Evolutionary conservation across 2,888 invertebrate species (phyloP).

Genomic region (Polymixis lichenea): DNA sequence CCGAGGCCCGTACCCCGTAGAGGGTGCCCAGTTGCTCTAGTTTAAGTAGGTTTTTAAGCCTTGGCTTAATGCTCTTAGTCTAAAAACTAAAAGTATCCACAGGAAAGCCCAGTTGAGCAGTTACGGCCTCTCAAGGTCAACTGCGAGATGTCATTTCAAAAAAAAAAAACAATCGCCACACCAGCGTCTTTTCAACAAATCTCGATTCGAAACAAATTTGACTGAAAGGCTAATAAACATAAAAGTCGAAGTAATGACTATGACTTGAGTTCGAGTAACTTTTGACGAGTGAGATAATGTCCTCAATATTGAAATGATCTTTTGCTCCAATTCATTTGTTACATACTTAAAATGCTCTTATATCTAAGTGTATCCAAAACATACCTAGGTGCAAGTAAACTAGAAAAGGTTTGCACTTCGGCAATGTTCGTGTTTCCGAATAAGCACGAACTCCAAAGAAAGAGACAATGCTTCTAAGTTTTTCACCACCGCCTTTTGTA

Average conservation of each 20-base stretch:
- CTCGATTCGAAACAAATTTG: slow-evolving; percentile 15
- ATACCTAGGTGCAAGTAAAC: background rate
- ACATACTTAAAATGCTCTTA: background rate
- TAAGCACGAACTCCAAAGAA: no score
- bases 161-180: slow-evolving; percentile 1
- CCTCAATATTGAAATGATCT: slow-evolving; percentile 22
- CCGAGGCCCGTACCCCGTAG: no score
- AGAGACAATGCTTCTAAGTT: no score
- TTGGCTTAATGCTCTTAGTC: no score
- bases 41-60: no score
- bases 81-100: no score
- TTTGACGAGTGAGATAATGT: slow-evolving; percentile 31
- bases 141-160: no score
- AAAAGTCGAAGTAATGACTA: slow-evolving; percentile 46
- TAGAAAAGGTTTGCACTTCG: background rate
- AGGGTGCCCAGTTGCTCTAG: no score
- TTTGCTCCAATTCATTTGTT: background rate
- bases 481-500: no score
- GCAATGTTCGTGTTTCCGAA: background rate
- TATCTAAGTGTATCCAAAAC: background rate
- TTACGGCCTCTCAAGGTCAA: no score
- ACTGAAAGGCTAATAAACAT: slow-evolving; percentile 38
- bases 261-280: slow-evolving; percentile 38
- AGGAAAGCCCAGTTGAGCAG: no score
- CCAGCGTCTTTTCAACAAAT: slow-evolving; percentile 24